Base-by-base conservation (phyloP, 2,113 vertebrate genomes). In the Coptodon rendalli region DNA sequence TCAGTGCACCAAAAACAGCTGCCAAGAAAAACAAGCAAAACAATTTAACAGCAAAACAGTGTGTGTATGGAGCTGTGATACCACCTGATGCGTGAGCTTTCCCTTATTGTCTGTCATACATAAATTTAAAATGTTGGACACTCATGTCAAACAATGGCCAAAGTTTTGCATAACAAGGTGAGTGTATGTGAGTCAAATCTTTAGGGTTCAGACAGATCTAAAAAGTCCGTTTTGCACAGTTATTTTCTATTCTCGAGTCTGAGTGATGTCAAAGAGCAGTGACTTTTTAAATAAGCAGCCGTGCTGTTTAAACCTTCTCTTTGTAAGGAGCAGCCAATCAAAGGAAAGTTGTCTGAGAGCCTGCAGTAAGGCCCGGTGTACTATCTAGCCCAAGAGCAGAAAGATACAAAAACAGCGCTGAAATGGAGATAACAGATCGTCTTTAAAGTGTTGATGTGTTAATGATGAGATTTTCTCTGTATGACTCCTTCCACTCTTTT, bases 301-400 rank as follows among this genome's bases (percentile, higher is more conserved):
- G 0, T 48, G 22, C 43, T 76, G 24, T 7, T 48, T 29, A 48
- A 76, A 5, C 24, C 43, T 76, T 76, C 71, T 12, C 9, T 7
- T 5, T 76, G 24, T 50, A 11, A 29, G 43, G 16, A 6, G 7
- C 14, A 76, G 43, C 71, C 71, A 76, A 48, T 7, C 43, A 76
- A 19, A 7, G 6, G 71, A 0, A 48, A 29, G 16, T 2, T 48
- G 24, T 50, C 14, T 0, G 66, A 71, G 3, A 43, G 66, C 4
- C 66, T 43, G 12, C n/a, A 24, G n/a, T 24, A 43, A 43, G n/a
- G 66, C n/a, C 5, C 0, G 16, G 38, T 71, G 5, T 68, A 68
- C 68, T 1, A 43, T 73, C 1, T 14, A 71, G 3, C 38, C 66
- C 1, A 71, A 71, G 66, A 43, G 38, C 12, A 38, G n/a, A 43